Percentiles rank a stretch among this genome's conserved stretches.
Conservation (phyloP, 2,797 vertebrate genomes). For the Astyanax mexicanus region DNA sequence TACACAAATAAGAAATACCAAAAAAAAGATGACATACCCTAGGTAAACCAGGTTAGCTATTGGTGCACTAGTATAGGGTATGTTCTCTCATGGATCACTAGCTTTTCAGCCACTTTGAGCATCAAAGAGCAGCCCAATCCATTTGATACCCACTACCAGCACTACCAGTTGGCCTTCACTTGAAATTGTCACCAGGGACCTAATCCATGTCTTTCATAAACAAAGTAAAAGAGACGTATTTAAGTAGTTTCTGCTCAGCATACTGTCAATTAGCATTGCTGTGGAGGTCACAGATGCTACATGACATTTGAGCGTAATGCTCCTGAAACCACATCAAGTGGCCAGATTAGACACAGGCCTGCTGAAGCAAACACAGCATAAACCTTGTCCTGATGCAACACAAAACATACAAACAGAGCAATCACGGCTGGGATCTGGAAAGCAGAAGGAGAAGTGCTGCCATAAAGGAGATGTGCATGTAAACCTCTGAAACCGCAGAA, state of each 20-base stretch:
- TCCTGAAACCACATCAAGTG: background rate
- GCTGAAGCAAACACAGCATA: conserved; percentile 30
- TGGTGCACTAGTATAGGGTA: no score
- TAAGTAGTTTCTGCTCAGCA: background rate
- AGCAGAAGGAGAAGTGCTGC: conserved; percentile 20
- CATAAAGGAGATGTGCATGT: conserved; percentile 56
- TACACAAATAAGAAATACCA: no score
- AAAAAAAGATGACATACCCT: no score
- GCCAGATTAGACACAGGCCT: background rate
- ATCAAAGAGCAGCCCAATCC: no score
- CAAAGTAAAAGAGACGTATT: background rate
- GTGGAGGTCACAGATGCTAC: background rate
- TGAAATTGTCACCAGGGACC: no score
- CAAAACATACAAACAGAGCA: conserved; percentile 29
- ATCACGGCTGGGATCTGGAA: conserved; percentile 16
- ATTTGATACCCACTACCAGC: no score
- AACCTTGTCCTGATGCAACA: conserved; percentile 24
- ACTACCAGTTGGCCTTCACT: no score
- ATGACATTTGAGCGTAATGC: background rate
- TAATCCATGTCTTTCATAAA: background rate
- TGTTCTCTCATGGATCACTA: no score
- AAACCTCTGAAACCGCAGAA: conserved; percentile 71
- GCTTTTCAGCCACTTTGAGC: no score
- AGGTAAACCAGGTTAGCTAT: no score
- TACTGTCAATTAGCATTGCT: background rate